phyloP scores from a whole-genome alignment of 2,888 invertebrate genomes.

The Nebria brevicollis region DNA sequence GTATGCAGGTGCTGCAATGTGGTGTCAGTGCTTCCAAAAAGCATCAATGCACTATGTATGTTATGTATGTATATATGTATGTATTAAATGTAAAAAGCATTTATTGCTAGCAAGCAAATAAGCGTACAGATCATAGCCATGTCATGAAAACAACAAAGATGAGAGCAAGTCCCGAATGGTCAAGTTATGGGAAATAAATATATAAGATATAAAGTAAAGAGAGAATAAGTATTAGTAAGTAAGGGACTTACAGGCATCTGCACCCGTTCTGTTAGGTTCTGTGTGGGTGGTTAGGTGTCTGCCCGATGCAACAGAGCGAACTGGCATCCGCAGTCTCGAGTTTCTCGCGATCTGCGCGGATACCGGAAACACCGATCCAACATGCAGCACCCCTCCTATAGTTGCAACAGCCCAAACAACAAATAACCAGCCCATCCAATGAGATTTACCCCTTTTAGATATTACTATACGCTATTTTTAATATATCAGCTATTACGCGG shows the following conservation, averaged over 20 bases:
- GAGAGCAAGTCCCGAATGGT: conserved; percentile 4
- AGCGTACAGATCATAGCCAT: not conserved
- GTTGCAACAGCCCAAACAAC: conserved; percentile 50
- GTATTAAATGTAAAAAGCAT: conserved; percentile 25
- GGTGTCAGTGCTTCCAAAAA: conserved; percentile 25
- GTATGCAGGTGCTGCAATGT: conserved; percentile 40
- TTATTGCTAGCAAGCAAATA: conserved; percentile 28
- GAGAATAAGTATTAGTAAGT: conserved; percentile 26
- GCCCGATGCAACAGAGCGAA: conserved; percentile 89
- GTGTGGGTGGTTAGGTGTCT: conserved; percentile 67
- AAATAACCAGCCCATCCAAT: conserved; percentile 15
- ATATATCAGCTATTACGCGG: too few relatives aligned
- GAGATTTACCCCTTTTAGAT: not conserved
- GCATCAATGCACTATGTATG: conserved; percentile 11
- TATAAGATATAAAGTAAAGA: conserved; percentile 8
- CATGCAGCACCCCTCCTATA: conserved; percentile 82
- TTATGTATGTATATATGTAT: conserved; percentile 5
- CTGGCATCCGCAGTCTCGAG: conserved; percentile 90
- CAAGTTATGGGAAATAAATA: not conserved
- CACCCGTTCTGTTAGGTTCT: conserved; percentile 52
- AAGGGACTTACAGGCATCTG: conserved; percentile 40
- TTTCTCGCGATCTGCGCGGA: conserved; percentile 76
- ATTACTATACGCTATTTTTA: not conserved
- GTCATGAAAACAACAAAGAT: conserved; percentile 17
- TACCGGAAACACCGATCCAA: conserved; percentile 91